phyloP scores from a whole-genome alignment of 2,888 invertebrate species.

The Sarcophaga caerulescens region DNA sequence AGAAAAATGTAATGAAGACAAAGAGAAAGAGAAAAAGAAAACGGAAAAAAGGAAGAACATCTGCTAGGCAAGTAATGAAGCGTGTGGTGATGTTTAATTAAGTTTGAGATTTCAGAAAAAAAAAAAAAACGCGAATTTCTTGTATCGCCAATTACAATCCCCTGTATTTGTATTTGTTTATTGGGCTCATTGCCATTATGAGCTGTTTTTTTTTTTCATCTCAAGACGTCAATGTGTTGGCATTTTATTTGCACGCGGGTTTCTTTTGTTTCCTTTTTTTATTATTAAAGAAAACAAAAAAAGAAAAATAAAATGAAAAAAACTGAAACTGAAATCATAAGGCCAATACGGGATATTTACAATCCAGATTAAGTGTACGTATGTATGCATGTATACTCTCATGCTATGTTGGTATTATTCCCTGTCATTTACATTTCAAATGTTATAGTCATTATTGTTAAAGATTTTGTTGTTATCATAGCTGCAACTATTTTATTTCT shows the following conservation, averaged over 20 bases:
- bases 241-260: neutral
- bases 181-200: neutral
- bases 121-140: constrained; percentile 30
- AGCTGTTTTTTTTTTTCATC: neutral
- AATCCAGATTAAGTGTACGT: constrained; percentile 22
- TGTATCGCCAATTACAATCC: neutral
- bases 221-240: constrained; percentile 12
- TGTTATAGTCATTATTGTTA: neutral
- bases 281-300: constrained; percentile 13
- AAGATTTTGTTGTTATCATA: neutral
- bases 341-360: constrained; percentile 29
- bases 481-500: neutral
- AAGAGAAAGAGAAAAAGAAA: neutral
- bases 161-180: constrained; percentile 16
- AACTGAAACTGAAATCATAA: constrained; percentile 28
- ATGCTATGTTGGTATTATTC: constrained; percentile 2
- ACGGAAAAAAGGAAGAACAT: constrained; percentile 32
- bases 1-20: neutral
- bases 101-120: neutral
- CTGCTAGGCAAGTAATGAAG: constrained; percentile 19
- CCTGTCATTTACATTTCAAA: neutral
- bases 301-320: neutral
- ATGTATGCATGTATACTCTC: neutral
- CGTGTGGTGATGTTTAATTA: constrained; percentile 5
- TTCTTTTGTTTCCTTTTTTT: neutral